Evolutionary conservation across 1,140 invertebrate genomes (phyloP), one percentile per base, ranked within the genome.

Genomic region (Euschistus heros): DNA sequence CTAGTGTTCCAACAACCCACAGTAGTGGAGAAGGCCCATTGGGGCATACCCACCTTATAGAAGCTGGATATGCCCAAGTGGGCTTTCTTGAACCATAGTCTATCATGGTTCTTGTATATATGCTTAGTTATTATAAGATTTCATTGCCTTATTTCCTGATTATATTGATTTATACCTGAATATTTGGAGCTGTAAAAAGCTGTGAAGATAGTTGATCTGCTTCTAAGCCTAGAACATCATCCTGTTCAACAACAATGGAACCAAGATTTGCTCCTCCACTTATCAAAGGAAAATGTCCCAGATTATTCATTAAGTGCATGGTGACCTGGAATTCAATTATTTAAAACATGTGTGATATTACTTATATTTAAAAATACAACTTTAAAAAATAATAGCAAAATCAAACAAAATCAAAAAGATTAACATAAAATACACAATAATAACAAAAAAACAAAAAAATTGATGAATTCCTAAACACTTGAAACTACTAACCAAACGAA

Each of bases 271-370:
- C 82, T 0, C 93, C 89, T 10, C 92, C 92, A 64, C 90, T 88
- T 18, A 85, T 85, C 84, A 92, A 87, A 7, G 92, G 92, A 78
- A 94, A 95, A 72, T 94, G 91, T 22, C 88, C 88, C 55, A 94
- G 71, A 76, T 94, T 88, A 70, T 91, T 93, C 0, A 94, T 82
- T 68, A 95, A 77, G 78, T 94, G 91, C 71, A 83, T 81, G 65
- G 88, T 78, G 20, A 89, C 75, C 79, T 81, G 52, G 13, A 69
- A 66, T 69, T 63, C 54, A 47, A 67, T 54, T 20, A 66, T 37
- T 37, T 37, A 10, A 13, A 37, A 37, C 3, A 37, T 10, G 33
- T 37, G 8, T 37, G 33, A 37, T 6, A 18, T 61, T 46, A 46
- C n/a, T 46, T 46, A 46, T 13, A 46, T 46, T 46, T n/a, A 26